These are phyloP conservation scores for Hydrotaea cyrtoneurina DNA, from an alignment of 2,888 invertebrate genomes.

Conservation along the genomic window DNA sequence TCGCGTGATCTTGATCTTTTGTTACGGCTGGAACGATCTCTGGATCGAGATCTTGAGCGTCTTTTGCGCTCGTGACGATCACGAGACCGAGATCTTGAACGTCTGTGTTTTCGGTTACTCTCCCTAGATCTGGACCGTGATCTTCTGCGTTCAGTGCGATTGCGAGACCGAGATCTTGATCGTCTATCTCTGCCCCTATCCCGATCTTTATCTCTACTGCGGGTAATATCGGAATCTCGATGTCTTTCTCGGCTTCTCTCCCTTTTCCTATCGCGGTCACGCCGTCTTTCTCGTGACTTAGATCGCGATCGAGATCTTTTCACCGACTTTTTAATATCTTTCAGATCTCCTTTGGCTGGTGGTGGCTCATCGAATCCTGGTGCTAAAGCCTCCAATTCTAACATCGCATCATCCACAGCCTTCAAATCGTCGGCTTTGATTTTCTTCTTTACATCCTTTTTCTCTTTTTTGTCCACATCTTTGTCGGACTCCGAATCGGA, in stretches of 20 bases:
- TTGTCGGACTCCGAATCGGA: conserved; percentile 41
- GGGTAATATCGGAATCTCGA: conserved; percentile 59
- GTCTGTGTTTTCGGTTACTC: conserved; percentile 70
- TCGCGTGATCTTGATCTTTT: conserved; percentile 75
- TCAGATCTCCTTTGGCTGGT: conserved; percentile 73
- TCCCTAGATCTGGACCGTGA: conserved; percentile 71
- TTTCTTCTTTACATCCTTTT: conserved; percentile 73
- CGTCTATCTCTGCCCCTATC: conserved; percentile 54
- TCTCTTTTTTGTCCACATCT: conserved; percentile 69
- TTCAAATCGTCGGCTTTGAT: conserved; percentile 68
- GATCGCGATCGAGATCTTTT: conserved; percentile 68
- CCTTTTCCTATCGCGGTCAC: conserved; percentile 62
- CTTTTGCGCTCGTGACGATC: conserved; percentile 72
- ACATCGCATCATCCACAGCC: conserved; percentile 90
- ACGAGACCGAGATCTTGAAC: conserved; percentile 54
- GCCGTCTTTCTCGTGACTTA: conserved; percentile 67
- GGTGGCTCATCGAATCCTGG: conserved; percentile 82
- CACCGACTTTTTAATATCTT: conserved; percentile 68
- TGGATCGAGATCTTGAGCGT: conserved; percentile 70
- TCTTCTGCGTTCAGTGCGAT: conserved; percentile 58
- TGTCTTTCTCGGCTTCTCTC: conserved; percentile 70
- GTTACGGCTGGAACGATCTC: conserved; percentile 62
- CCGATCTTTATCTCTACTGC: conserved; percentile 69
- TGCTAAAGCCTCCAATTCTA: conserved; percentile 91
- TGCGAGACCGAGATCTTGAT: conserved; percentile 70